Conservation (phyloP, 2,113 vertebrate species). For the Mastomys coucha region DNA sequence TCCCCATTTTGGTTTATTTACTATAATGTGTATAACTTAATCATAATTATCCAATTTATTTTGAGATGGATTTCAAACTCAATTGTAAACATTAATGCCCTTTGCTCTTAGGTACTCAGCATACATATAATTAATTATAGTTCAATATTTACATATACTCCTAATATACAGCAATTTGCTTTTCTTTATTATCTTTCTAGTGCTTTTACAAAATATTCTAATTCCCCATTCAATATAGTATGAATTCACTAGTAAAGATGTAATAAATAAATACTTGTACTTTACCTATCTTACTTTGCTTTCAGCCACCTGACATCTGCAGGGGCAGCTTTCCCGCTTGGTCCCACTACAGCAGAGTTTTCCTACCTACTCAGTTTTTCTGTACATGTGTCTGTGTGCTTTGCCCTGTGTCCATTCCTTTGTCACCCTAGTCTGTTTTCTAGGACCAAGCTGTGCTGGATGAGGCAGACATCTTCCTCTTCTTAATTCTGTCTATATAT, state of each 20-base stretch:
- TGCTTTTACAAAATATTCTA: background rate
- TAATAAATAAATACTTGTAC: background rate
- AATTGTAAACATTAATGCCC: background rate
- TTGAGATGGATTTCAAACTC: slow-evolving; percentile 24
- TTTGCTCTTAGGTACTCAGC: background rate
- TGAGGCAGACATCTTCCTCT: background rate
- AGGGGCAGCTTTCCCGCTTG: no score
- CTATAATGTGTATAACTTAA: background rate
- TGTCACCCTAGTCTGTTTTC: background rate
- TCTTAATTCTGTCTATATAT: background rate
- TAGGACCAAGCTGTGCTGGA: background rate
- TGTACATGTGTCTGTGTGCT: background rate
- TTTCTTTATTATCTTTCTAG: background rate
- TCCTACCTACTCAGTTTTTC: background rate
- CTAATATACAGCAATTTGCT: background rate
- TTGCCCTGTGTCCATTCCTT: background rate
- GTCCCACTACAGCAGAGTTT: background rate
- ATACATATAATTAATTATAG: background rate
- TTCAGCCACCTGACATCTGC: background rate
- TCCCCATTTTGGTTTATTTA: background rate
- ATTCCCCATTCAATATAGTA: background rate
- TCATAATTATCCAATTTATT: slow-evolving; percentile 1
- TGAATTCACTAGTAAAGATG: background rate
- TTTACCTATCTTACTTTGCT: background rate
- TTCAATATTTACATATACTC: background rate